Base-by-base conservation (phyloP, 1,140 invertebrate genomes). In the Anoplolepis gracilipes region DNA sequence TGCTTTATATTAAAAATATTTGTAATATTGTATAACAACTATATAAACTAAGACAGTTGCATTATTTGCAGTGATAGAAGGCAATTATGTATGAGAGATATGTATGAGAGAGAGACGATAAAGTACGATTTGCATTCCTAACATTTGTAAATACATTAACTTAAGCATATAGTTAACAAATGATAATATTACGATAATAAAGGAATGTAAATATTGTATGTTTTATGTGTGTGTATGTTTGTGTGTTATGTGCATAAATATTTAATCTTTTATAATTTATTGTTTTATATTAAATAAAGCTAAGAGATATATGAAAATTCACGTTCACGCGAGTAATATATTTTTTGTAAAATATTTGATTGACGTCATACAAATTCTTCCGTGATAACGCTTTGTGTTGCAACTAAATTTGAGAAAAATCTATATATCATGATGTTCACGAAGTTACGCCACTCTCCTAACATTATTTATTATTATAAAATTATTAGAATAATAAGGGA, bases 251-350 rank as follows among this genome's bases (percentile, higher is more conserved):
- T 13, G 2, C 11, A 42, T 49, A 49, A 49, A 49, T 49, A 16
- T 19, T 46, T 46, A 46, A 16, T 16, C 36, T 57, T 73, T 57
- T 19, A n/a, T n/a, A 4, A 75, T 62, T 64, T 33, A 30, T 16
- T 36, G 36, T 62, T 42, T 16, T 46, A 77, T 19, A 28, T 77
- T 62, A n/a, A 64, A 77, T 46, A 77, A 77, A 76, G 30, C 16
- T 22, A 30, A 76, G 61, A 13, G 73, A 62, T 10, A 16, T 28
- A 76, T 42, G 33, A 59, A 76, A 55, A 61, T 76, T 36, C 57
- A 33, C 33, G 55, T n/a, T 28, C 49, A 25, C 49, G 16, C 13
- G 72, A 42, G 59, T 59, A 49, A 36, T 36, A 65, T 65, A 61
- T 73, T 57, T 73, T n/a, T 73, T 49, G 30, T 36, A 49, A 49